These are phyloP conservation scores for Lycaon pictus DNA, from an alignment of 2,113 vertebrate genomes.

Conservation along the genomic window DNA sequence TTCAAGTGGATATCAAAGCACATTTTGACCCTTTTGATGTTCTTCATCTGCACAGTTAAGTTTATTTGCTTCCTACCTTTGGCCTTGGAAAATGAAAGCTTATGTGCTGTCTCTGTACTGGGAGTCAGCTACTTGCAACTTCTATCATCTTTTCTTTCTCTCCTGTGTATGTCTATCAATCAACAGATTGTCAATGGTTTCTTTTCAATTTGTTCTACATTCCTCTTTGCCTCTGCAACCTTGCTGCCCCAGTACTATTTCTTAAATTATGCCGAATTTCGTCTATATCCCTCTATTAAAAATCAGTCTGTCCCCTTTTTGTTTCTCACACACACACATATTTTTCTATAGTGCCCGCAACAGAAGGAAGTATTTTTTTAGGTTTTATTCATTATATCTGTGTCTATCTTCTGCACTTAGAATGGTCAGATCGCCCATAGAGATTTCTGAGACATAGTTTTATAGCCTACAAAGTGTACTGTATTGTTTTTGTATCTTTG, in stretches of 20 bases:
- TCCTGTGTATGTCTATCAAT: not conserved
- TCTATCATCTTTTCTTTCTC: constrained; percentile 14
- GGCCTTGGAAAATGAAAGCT: constrained; percentile 13
- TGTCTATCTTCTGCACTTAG: not conserved
- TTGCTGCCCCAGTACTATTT: not conserved
- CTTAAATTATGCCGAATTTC: not conserved
- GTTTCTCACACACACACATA: not conserved
- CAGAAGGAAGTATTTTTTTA: not conserved
- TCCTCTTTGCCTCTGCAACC: not conserved
- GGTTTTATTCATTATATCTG: not conserved
- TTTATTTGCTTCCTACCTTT: not conserved
- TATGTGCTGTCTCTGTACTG: not conserved
- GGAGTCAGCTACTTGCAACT: not conserved
- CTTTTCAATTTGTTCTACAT: not conserved
- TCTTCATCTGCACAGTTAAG: not conserved
- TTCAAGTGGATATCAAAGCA: not conserved
- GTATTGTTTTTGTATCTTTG: not conserved
- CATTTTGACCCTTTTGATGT: constrained; percentile 21
- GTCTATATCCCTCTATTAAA: not conserved
- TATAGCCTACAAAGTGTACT: not conserved
- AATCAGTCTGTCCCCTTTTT: not conserved
- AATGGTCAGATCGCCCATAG: not conserved
- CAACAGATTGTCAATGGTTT: not conserved
- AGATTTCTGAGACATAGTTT: not conserved
- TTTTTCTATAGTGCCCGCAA: not conserved